phyloP scores from a whole-genome alignment of 2,113 vertebrate species.

The Laticauda colubrina region DNA sequence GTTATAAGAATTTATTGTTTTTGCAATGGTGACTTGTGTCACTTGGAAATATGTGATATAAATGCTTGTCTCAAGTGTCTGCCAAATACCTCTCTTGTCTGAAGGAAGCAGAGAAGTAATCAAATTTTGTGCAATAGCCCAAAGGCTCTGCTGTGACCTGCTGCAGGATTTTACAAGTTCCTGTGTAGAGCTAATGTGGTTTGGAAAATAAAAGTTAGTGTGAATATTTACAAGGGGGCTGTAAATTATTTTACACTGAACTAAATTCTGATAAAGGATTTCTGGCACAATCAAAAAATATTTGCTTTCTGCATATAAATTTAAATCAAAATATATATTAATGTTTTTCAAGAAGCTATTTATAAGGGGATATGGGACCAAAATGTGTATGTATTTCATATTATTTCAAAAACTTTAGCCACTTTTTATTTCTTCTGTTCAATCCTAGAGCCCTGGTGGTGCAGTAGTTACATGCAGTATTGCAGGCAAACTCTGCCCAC shows the following conservation, averaged over 20 bases:
- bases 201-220: not conserved
- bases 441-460: too few species aligned
- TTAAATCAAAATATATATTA: not conserved
- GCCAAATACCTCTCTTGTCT: not conserved
- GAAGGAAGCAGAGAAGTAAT: not conserved
- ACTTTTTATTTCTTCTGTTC: not conserved
- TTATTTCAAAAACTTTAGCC: not conserved
- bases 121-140: not conserved
- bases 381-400: not conserved
- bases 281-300: not conserved
- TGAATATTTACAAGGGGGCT: not conserved
- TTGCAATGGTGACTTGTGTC: not conserved
- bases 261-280: not conserved
- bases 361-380: not conserved
- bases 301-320: not conserved
- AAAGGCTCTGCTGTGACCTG: not conserved
- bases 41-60: constrained; percentile 2
- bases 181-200: not conserved
- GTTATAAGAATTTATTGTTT: not conserved
- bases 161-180: not conserved
- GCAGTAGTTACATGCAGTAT: too few species aligned
- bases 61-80: not conserved
- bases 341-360: not conserved
- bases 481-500: too few species aligned
- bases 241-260: not conserved